Evolutionary conservation across 2,888 invertebrate species (phyloP).

Genomic region (Yponomeuta malinellus): DNA sequence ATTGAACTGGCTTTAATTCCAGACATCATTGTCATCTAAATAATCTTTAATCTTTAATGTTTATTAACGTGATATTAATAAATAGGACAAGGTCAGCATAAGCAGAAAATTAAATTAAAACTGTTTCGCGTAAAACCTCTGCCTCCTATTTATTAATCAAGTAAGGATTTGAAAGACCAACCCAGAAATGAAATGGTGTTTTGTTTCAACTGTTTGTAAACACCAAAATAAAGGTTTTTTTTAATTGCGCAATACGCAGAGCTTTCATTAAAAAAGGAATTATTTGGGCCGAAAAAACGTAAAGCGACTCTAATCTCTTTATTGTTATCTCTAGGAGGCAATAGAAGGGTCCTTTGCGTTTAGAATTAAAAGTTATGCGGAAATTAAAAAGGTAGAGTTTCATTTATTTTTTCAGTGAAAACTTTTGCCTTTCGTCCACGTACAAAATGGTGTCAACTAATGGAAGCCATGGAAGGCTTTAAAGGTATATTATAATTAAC

Average conservation of each 20-base stretch:
- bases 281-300: background rate
- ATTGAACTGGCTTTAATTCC: too few relatives aligned
- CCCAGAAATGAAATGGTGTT: background rate
- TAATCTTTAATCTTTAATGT: too few relatives aligned
- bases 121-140: too few relatives aligned
- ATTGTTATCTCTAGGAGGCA: slow-evolving; percentile 1
- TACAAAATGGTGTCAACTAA: background rate
- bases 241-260: too few relatives aligned
- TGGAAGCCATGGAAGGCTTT: background rate
- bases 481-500: too few relatives aligned
- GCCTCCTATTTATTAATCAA: background rate
- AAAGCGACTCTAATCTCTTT: background rate
- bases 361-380: background rate
- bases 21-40: too few relatives aligned
- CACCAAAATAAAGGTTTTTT: too few relatives aligned
- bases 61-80: too few relatives aligned
- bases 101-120: too few relatives aligned
- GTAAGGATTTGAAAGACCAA: background rate
- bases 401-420: background rate
- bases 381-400: background rate
- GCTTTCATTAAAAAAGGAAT: slow-evolving; percentile 4
- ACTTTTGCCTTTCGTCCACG: background rate
- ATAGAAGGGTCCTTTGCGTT: background rate
- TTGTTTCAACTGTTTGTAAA: background rate
- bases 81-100: too few relatives aligned